Conservation (phyloP, 2,113 vertebrate species). For the Lynx canadensis region DNA sequence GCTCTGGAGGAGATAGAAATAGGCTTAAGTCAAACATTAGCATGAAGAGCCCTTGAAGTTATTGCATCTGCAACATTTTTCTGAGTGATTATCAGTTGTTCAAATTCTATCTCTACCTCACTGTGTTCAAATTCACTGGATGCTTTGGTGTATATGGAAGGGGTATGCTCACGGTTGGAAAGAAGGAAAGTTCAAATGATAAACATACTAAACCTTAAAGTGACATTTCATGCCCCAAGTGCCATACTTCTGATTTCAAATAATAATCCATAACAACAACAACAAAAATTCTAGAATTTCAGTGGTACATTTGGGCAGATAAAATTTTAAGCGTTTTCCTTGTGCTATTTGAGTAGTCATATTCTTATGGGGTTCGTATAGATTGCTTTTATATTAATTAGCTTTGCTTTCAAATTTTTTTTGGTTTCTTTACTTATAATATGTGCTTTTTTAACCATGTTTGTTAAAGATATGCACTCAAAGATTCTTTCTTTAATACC, state of each 20-base stretch:
- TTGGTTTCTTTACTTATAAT: conserved; percentile 84
- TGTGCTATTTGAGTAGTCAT: conserved; percentile 69
- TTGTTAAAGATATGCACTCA: conserved; percentile 85
- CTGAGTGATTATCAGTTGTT: background rate
- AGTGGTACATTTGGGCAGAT: conserved; percentile 39
- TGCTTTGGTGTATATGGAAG: background rate
- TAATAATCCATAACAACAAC: background rate
- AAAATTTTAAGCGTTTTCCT: conserved; percentile 63
- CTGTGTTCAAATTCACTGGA: background rate
- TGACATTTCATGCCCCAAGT: background rate
- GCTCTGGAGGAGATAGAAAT: background rate
- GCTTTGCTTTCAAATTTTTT: conserved; percentile 85
- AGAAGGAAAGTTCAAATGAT: background rate
- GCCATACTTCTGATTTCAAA: background rate
- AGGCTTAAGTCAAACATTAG: background rate
- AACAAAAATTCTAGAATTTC: conserved; percentile 44
- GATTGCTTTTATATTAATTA: conserved; percentile 86
- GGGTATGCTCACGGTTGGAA: background rate
- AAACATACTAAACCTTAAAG: background rate
- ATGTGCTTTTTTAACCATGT: conserved; percentile 89
- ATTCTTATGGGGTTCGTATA: conserved; percentile 74
- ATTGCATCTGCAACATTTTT: background rate
- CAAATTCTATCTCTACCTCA: background rate
- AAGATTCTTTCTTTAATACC: conserved; percentile 85
- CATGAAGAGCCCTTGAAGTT: background rate